phyloP scores from a whole-genome alignment of 2,797 vertebrate genomes.

The Urocyon cinereoargenteus region DNA sequence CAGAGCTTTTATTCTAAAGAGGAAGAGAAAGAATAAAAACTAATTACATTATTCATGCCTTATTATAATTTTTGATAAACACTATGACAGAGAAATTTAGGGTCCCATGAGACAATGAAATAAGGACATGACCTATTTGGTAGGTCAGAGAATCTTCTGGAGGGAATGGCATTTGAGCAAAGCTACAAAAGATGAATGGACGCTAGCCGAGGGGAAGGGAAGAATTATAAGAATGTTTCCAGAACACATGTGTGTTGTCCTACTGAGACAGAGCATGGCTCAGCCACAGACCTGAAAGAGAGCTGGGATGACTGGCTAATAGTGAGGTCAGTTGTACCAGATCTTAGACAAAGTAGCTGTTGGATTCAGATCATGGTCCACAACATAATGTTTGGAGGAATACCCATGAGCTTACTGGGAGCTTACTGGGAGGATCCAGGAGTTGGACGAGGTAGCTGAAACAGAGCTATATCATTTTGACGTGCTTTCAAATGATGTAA shows the following conservation, averaged over 20 bases:
- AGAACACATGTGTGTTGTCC: not conserved
- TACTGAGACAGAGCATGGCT: not conserved
- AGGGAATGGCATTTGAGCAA: not conserved
- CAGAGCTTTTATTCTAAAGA: conserved; percentile 20
- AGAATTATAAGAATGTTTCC: not conserved
- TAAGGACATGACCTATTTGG: not conserved
- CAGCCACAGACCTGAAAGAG: not conserved
- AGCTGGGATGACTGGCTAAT: not conserved
- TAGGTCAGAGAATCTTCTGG: conserved; percentile 18
- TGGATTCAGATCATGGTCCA: not conserved
- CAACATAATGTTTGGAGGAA: not conserved
- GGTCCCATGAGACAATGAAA: conserved; percentile 21
- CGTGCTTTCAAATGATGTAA: not conserved
- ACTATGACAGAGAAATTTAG: conserved; percentile 25
- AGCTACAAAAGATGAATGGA: conserved; percentile 22
- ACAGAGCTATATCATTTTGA: not conserved
- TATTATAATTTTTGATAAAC: conserved; percentile 40
- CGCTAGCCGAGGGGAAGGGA: not conserved
- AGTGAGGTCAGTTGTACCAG: not conserved
- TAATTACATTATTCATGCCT: not conserved
- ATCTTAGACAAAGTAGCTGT: not conserved
- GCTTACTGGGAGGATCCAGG: not conserved
- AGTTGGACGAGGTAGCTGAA: not conserved
- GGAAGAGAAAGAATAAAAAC: not conserved
- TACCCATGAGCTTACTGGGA: not conserved